Percentiles rank a stretch among this genome's conserved stretches.
These are phyloP conservation scores for Megathymus violae DNA, from an alignment of 1,140 invertebrate species.

Conservation along the genomic window DNA sequence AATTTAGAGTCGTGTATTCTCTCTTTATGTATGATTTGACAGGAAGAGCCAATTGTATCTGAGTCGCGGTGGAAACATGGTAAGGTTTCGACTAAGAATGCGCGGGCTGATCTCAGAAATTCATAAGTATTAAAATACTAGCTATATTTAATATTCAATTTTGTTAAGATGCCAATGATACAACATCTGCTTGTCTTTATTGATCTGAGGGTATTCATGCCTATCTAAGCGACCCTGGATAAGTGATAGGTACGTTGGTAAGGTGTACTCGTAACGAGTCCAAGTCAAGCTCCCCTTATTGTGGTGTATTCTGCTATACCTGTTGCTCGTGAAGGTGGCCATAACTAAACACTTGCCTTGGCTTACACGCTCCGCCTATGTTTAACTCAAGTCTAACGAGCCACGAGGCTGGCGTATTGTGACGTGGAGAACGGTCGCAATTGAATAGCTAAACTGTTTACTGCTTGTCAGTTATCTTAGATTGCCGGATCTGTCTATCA, in stretches of 20 bases:
- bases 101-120: neutral
- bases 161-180: too few relatives aligned
- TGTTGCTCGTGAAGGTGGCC: too few relatives aligned
- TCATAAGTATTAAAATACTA: too few relatives aligned
- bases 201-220: too few relatives aligned
- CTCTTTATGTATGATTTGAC: slow-evolving; percentile 48
- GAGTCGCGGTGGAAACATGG: slow-evolving; percentile 61
- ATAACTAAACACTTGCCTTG: too few relatives aligned
- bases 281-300: too few relatives aligned
- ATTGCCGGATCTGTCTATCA: slow-evolving; percentile 32
- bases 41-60: slow-evolving; percentile 70
- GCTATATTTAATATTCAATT: too few relatives aligned
- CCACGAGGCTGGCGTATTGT: slow-evolving; percentile 23
- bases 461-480: slow-evolving; percentile 30
- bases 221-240: too few relatives aligned
- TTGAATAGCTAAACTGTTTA: slow-evolving; percentile 32
- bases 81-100: slow-evolving; percentile 36
- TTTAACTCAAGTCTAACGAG: slow-evolving; percentile 2
- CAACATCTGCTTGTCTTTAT: too few relatives aligned
- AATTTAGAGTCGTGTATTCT: slow-evolving; percentile 32
- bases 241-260: too few relatives aligned
- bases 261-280: too few relatives aligned
- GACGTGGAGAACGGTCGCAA: slow-evolving; percentile 11
- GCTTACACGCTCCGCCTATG: neutral
- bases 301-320: too few relatives aligned